Base-by-base conservation (phyloP, 2,888 invertebrate species). In the Rhimphoctona megacephalus region DNA sequence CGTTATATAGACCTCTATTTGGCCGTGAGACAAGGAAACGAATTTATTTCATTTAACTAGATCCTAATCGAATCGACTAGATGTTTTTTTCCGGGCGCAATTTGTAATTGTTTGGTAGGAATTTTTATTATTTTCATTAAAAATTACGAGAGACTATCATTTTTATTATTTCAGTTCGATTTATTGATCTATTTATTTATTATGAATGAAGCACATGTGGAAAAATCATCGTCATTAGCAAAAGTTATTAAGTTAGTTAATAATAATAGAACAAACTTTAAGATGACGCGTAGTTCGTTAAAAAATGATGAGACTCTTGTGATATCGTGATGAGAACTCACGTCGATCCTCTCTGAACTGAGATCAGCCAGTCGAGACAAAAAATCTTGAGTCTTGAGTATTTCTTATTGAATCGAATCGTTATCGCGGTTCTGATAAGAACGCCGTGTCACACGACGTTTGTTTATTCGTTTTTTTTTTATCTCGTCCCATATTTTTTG, bases 381-480 rank as follows among this genome's bases (percentile, higher is more conserved):
- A 30, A 19, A 30, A 30, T 61, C 6, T 30, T 30, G 30, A 61
- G 30, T 30, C 25, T 5, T 30, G 7, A 4, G 30, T 17, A 17
- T 30, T 61, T 61, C 14, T 30, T 30, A 61, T 61, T 17, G 17
- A 61, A 61, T 61, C 7, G 11, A 30, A 61, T 30, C 61, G 61
- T 61, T 61, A 61, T 61, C 61, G 2, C 30, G 61, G 17, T 61
- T 30, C 30, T 17, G 30, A 61, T 61, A 61, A 61, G 61, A 61
- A 8, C 11, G 4, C 14, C 25, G 30, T 30, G 61, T 61, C 61
- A 6, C 57, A 14, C 25, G 30, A 3, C 14, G 3, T 30, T 14
- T 61, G 30, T 61, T 61, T 30, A 30, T 11, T 30, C 17, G 5
- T 30, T 61, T 57, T 25, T 57, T 57, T 17, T 17, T 61, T 61